A percentile compares a stretch with the other conserved stretches of the same genome.
These are phyloP conservation scores for Chrysina gloriosa DNA, from an alignment of 2,888 invertebrate species.

Conservation along the genomic window DNA sequence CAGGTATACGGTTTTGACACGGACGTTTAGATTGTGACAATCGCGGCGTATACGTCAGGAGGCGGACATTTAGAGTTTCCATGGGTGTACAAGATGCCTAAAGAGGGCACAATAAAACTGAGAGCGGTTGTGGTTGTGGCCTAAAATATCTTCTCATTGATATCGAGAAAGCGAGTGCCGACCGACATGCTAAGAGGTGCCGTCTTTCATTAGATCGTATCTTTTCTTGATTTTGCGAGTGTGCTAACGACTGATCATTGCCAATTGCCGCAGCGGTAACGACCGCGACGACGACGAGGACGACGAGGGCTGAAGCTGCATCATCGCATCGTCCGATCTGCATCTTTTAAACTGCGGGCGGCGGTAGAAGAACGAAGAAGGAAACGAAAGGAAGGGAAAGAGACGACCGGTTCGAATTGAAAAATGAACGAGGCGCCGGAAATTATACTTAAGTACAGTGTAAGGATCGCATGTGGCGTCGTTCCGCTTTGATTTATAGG, in stretches of 20 bases:
- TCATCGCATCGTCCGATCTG: constrained; percentile 14
- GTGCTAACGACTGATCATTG: constrained; percentile 53
- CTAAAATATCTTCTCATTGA: constrained; percentile 28
- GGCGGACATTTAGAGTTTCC: too few relatives aligned
- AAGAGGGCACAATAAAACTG: constrained; percentile 18
- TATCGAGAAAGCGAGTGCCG: constrained; percentile 40
- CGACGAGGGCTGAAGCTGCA: too few relatives aligned
- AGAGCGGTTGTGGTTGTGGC: constrained; percentile 7
- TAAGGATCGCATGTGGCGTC: constrained; percentile 24
- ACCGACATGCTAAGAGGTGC: constrained; percentile 51
- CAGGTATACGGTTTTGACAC: too few relatives aligned
- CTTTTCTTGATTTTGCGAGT: constrained; percentile 45
- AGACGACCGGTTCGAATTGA: constrained; percentile 10
- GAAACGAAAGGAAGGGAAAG: background rate
- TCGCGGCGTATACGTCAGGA: too few relatives aligned
- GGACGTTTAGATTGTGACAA: too few relatives aligned
- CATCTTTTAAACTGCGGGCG: constrained; percentile 6
- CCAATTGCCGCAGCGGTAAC: constrained; percentile 40
- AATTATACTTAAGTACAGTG: constrained; percentile 40
- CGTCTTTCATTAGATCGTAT: constrained; percentile 49
- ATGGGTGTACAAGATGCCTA: background rate
- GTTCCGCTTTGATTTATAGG: constrained; percentile 37
- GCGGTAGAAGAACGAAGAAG: background rate
- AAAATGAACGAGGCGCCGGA: constrained; percentile 32
- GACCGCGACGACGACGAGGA: too few relatives aligned